A percentile compares a stretch with the other conserved stretches of the same genome.
Conservation (phyloP, 2,797 vertebrate species). For the Urophycis tenuis region DNA sequence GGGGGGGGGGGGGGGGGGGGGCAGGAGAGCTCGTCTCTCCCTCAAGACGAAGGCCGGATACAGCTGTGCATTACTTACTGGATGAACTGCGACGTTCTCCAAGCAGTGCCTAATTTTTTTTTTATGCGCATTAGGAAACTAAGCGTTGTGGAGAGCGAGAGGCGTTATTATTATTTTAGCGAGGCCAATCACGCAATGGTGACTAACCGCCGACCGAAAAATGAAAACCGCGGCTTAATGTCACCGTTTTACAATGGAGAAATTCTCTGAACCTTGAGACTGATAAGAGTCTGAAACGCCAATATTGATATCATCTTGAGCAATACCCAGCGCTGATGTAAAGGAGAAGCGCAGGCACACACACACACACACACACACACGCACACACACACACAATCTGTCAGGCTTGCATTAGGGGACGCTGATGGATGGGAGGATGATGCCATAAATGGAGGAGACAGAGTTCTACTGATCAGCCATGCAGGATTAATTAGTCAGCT, state of each 20-base stretch:
- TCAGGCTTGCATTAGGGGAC: conserved; percentile 58
- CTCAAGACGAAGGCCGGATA: neutral
- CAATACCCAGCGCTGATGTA: neutral
- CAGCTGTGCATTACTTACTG: neutral
- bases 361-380: neutral
- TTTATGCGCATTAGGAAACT: too few species aligned
- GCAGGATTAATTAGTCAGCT: conserved; percentile 67
- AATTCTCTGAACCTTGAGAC: neutral
- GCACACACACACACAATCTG: conserved; percentile 32
- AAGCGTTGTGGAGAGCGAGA: neutral
- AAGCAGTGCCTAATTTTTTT: too few species aligned
- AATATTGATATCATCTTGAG: neutral
- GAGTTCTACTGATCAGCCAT: conserved; percentile 65
- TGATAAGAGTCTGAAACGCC: neutral
- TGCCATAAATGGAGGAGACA: conserved; percentile 47
- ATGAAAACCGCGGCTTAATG: neutral
- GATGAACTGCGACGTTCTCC: neutral
- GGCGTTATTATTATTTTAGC: neutral
- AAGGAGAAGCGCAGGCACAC: neutral
- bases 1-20: neutral
- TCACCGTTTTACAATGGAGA: neutral
- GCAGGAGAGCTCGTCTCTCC: neutral
- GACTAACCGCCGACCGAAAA: neutral
- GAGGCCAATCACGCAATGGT: neutral
- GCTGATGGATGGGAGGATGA: conserved; percentile 60